Base-by-base conservation (phyloP, 1,140 invertebrate genomes). In the Drosophila repleta region DNA sequence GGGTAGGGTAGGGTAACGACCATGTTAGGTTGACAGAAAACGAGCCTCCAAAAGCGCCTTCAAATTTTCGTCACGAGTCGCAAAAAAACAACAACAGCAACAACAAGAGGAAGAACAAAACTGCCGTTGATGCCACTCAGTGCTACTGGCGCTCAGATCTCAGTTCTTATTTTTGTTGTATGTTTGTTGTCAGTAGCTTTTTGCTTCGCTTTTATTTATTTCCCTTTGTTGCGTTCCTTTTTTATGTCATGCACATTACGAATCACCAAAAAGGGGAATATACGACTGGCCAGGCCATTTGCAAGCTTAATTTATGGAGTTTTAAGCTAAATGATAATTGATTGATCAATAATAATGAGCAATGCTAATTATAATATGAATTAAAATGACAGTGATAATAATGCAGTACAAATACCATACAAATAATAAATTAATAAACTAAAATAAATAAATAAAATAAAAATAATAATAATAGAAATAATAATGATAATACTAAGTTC, bases 141-240 rank as follows among this genome's bases (percentile, higher is more conserved):
- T 20, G 49, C 11, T 24, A 24, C 37, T 13, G 8, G 55, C 24
- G 11, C 32, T 53, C 32, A 37, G 51, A 11, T 51, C 18, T 56
- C 68, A 64, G 63, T 73, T 49, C 32, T 60, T 57, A 26, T 51
- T 61, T 64, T 64, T 49, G 48, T 64, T 49, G 48, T 48, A 65
- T 71, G 66, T 66, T 83, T 76, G 68, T 71, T 77, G 67, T 66
- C 65, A 68, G 76, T 84, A 73, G 60, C 52, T 61, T 62, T 62
- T 53, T 73, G 53, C 64, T 68, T 52, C 57, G 56, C 56, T 58
- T 74, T 56, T 52, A 56, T 52, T 66, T 46, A 45, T 65, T 65
- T 52, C 39, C 39, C 10, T 55, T 4, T 55, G 41, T 48, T 51
- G 41, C 15, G 35, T 51, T 53, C 41, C 37, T 26, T 21, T 45